A percentile compares a stretch with the other conserved stretches of the same genome.
Conservation (phyloP, 1,140 invertebrate species). For the Melanaphis sacchari region DNA sequence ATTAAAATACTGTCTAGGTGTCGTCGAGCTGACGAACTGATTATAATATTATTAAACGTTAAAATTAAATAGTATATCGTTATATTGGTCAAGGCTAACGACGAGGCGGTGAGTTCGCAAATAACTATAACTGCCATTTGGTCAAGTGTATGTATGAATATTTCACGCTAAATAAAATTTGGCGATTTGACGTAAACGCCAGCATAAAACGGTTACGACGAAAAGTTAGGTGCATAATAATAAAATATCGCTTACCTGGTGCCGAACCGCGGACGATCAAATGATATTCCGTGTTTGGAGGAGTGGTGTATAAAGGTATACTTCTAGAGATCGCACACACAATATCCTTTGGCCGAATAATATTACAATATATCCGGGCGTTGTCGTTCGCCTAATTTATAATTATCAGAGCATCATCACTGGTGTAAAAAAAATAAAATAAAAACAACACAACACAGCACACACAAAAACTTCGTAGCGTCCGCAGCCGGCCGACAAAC, state of each 20-base stretch:
- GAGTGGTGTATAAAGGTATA: not conserved
- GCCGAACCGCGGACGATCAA: conserved; percentile 26
- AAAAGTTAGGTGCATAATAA: not conserved
- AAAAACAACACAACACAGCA: conserved; percentile 41
- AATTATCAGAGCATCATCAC: conserved; percentile 44
- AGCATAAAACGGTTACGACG: not conserved
- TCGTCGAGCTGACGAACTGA: not conserved
- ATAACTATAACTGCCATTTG: not conserved
- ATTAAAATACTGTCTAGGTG: not conserved
- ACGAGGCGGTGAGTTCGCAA: not conserved
- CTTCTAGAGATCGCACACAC: not conserved
- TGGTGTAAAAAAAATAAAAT: conserved; percentile 20
- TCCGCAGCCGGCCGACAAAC: conserved; percentile 55
- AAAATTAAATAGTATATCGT: not conserved
- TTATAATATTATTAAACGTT: not conserved
- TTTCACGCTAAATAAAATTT: not conserved
- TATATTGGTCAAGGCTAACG: conserved; percentile 31
- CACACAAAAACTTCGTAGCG: not conserved
- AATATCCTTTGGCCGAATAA: not conserved
- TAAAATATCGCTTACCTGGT: conserved; percentile 15
- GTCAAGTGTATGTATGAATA: no score
- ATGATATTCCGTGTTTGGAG: not conserved
- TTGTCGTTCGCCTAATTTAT: conserved; percentile 27
- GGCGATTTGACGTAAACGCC: not conserved
- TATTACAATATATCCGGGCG: not conserved